Base-by-base conservation (phyloP, 2,113 vertebrate genomes). In the Neoarius graeffei region DNA sequence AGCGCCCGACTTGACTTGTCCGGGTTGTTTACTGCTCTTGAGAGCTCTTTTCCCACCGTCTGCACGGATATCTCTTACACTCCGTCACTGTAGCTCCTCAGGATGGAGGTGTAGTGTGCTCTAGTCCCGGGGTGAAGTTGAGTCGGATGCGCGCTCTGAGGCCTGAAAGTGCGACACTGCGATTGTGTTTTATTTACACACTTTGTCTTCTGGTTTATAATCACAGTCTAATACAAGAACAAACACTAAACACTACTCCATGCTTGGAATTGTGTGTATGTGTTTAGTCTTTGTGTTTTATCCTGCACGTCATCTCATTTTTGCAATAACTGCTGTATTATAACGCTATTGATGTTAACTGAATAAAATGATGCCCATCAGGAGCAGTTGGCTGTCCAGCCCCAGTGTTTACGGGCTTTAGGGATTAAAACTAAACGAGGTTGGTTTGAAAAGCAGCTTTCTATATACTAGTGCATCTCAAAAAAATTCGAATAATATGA, bases 11-110 rank as follows among this genome's bases (percentile, higher is more conserved):
- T 62, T 25, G 2, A 27, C 19, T 15, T 2, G 42, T 4, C 59
- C 10, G n/a, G 76, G 56, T 77, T 81, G 19, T 54, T 73, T 35
- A 13, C 17, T 2, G 42, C 35, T 7, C 52, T 35, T 7, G 27
- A 0, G 0, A 0, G 7, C 1, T 1, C 3, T 8, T 30, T 25
- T 0, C 13, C 0, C 19, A 13, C 9, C 48, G 0, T 13, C 1
- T 15, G 0, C 14, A 1, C 5, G 13, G 1, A 4, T 57, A 1
- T 56, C 27, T 80, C 15, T 8, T 17, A 3, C 54, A 1, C 25
- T 13, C 11, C 7, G 2, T 52, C 76, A 6, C 50, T 79, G 15
- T 4, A 20, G 15, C 0, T 20, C 15, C 7, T 30, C 54, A 30
- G 54, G 20, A 3, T 81, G 50, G 13, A n/a, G 50, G 6, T 56